Conservation (phyloP, 2,797 vertebrate genomes). For the Malacoraja senta region DNA sequence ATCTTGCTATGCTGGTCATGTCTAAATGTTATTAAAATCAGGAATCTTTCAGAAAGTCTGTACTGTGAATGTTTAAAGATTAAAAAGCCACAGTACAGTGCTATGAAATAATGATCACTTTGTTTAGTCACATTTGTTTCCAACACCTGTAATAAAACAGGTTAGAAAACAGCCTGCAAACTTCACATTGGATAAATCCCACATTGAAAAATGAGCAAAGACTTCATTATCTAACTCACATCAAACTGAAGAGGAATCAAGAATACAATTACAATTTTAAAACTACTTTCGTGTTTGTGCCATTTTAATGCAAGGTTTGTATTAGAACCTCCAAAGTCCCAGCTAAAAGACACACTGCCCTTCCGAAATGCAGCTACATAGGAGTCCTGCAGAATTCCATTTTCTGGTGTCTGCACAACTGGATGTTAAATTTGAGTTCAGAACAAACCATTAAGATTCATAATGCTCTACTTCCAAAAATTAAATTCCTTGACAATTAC, state of each 20-base stretch:
- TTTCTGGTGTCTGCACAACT: background rate
- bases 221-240: slow-evolving; percentile 3
- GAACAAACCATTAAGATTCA: background rate
- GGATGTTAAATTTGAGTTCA: background rate
- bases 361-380: background rate
- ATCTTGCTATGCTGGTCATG: background rate
- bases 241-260: background rate
- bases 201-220: background rate
- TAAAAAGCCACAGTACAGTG: background rate
- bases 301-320: slow-evolving; percentile 2
- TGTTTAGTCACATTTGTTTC: background rate
- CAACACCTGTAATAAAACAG: background rate
- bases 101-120: background rate
- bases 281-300: background rate
- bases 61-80: background rate
- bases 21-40: background rate
- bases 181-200: background rate
- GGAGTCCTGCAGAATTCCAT: background rate
- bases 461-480: slow-evolving; percentile 9
- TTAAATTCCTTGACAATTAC: slow-evolving; percentile 7
- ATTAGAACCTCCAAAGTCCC: background rate
- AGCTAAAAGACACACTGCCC: background rate
- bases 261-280: background rate
- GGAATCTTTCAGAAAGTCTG: background rate
- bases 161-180: background rate